These are phyloP conservation scores for Sussaba pulchella DNA, from an alignment of 2,888 invertebrate species.

Conservation along the genomic window DNA sequence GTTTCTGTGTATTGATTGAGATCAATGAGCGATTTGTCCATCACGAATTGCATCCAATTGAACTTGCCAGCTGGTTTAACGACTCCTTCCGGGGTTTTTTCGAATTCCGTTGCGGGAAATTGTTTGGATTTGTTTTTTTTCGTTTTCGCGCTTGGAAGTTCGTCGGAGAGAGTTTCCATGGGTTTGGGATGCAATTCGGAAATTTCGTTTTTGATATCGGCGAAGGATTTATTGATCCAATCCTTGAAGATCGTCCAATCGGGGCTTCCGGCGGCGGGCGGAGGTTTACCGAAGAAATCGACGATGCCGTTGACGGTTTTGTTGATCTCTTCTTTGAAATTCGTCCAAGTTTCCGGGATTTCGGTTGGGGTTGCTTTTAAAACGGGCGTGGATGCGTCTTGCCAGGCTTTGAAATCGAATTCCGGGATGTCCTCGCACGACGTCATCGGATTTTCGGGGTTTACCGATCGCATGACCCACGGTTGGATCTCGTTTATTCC, in stretches of 20 bases:
- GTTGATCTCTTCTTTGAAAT: slow-evolving; percentile 72
- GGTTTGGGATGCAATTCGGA: slow-evolving; percentile 55
- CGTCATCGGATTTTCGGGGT: slow-evolving; percentile 87
- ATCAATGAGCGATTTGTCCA: slow-evolving; percentile 40
- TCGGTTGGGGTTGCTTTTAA: slow-evolving; percentile 3
- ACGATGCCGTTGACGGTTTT: slow-evolving; percentile 71
- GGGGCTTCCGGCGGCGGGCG: slow-evolving; percentile 51
- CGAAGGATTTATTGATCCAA: slow-evolving; percentile 72
- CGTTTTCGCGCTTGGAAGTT: background rate
- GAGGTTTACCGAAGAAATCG: slow-evolving; percentile 63
- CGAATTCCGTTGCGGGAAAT: background rate
- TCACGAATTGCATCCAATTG: slow-evolving; percentile 22
- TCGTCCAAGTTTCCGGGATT: slow-evolving; percentile 65
- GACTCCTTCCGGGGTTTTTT: background rate
- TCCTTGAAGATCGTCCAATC: slow-evolving; percentile 71
- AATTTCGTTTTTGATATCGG: slow-evolving; percentile 71
- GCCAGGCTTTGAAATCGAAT: slow-evolving; percentile 87
- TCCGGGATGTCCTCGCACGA: slow-evolving; percentile 88
- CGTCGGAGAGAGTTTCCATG: background rate
- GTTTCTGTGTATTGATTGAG: slow-evolving; percentile 13
- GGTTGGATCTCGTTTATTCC: slow-evolving; percentile 88
- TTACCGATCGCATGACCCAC: slow-evolving; percentile 89
- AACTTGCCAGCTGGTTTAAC: background rate
- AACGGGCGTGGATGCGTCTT: slow-evolving; percentile 73
- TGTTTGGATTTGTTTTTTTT: background rate